Evolutionary conservation across 2,888 invertebrate species (phyloP), one percentile per base, ranked within the genome.

Genomic region (Mylabris sibirica): DNA sequence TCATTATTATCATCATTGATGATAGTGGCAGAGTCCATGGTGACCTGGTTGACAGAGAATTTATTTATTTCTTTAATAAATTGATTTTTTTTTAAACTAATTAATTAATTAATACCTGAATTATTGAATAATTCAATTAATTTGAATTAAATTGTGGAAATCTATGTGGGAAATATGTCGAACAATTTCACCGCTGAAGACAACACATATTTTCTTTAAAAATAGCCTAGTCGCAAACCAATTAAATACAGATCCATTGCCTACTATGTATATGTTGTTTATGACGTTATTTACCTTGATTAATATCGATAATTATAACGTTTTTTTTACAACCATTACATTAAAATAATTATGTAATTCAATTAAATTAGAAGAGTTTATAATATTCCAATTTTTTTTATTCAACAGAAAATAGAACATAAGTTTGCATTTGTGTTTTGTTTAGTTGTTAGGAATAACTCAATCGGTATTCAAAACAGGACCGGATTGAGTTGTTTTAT

Each of bases 281-380:
- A 20, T 49, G 49, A 49, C 49, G 49, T 41, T 41, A n/a, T 41
- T 20, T 49, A 49, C 49, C 49, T 49, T 20, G 49, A 49, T 49
- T 49, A 49, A 20, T 49, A 9, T 17, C 20, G 8, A 49, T 11
- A 20, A 49, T 49, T 49, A 49, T 20, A 6, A 49, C 17, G 1
- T 8, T 49, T 49, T 17, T 49, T 49, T 20, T 41, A n/a, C n/a
- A n/a, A 41, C 5, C 4, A 41, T 41, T 41, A 41, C 35, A 14
- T n/a, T 49, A 6, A 17, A 5, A 17, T 20, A 20, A 49, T 49
- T 49, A 20, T 49, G 20, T 8, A 49, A 49, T 49, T 20, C 30
- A 30, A 30, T 30, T 8, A 8, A 30, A 30, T 30, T 30, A 30
- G 8, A 30, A 8, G 30, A 30, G 8, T 30, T 30, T 30, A 30